These are phyloP conservation scores for Listronotus bonariensis DNA, from an alignment of 1,140 invertebrate species.

Conservation along the genomic window DNA sequence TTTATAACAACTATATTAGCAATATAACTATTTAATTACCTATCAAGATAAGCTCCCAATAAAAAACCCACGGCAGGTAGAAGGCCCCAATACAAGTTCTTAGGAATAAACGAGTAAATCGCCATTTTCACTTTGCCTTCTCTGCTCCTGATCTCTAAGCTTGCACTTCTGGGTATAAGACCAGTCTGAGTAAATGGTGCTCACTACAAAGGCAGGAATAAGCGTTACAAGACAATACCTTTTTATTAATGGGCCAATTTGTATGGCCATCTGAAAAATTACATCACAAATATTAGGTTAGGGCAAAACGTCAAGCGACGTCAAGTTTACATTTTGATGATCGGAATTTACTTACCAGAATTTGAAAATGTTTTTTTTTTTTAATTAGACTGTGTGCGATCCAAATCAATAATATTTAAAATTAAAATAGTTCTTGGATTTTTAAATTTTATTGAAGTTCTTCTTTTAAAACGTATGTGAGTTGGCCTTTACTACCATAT, in stretches of 20 bases:
- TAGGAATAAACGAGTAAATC: constrained; percentile 52
- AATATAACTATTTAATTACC: too few relatives aligned
- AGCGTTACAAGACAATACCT: constrained; percentile 66
- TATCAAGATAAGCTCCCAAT: constrained; percentile 68
- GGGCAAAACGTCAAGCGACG: neutral
- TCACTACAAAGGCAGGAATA: constrained; percentile 64
- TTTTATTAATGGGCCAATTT: constrained; percentile 55
- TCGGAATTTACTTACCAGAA: neutral
- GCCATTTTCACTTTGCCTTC: constrained; percentile 53
- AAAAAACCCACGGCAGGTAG: constrained; percentile 62
- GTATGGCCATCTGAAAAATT: constrained; percentile 49
- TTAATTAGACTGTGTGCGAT: too few relatives aligned
- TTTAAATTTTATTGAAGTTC: too few relatives aligned
- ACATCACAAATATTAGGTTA: constrained; percentile 32
- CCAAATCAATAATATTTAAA: too few relatives aligned
- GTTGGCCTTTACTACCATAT: too few relatives aligned
- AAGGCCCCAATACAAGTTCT: constrained; percentile 48
- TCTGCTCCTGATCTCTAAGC: constrained; percentile 43
- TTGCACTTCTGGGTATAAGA: constrained; percentile 74
- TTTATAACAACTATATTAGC: too few relatives aligned
- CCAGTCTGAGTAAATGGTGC: constrained; percentile 70
- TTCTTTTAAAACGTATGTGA: too few relatives aligned
- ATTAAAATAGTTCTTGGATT: too few relatives aligned
- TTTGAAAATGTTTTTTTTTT: neutral
- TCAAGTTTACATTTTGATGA: too few relatives aligned